phyloP scores from a whole-genome alignment of 2,113 vertebrate genomes.

The Motacilla tschutschensis region DNA sequence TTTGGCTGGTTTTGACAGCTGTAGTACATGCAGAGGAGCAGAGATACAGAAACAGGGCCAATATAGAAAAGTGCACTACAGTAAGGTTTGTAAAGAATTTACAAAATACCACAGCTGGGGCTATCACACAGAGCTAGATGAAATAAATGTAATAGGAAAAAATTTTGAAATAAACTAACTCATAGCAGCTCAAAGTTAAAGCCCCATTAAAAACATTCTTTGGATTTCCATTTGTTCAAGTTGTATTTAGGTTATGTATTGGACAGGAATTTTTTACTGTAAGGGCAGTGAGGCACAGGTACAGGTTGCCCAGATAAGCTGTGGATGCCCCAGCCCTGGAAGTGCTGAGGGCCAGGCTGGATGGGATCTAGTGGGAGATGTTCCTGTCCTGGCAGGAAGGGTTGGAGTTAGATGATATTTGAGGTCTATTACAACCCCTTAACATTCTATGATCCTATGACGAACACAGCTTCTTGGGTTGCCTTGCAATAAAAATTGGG shows the following conservation, averaged over 20 bases:
- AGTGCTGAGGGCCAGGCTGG: background rate
- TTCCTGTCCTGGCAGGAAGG: fast-evolving
- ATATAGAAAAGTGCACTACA: fast-evolving
- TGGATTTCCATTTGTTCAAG: background rate
- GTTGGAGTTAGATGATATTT: background rate
- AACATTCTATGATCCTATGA: background rate
- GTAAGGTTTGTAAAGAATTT: background rate
- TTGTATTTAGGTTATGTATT: background rate
- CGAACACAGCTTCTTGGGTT: background rate
- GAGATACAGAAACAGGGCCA: background rate
- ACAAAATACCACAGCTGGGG: background rate
- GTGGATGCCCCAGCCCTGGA: background rate
- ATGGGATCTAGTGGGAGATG: background rate
- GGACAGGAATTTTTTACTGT: background rate
- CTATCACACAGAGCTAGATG: background rate
- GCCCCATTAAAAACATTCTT: background rate
- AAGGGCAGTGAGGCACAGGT: too few relatives aligned
- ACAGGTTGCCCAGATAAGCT: background rate
- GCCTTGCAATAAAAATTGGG: background rate
- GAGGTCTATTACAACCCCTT: background rate
- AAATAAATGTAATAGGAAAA: background rate
- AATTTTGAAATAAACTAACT: background rate
- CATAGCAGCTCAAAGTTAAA: background rate
- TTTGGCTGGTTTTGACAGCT: background rate
- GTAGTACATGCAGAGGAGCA: background rate